These are phyloP conservation scores for Podarcis muralis DNA, from an alignment of 2,113 vertebrate genomes.

Conservation along the genomic window DNA sequence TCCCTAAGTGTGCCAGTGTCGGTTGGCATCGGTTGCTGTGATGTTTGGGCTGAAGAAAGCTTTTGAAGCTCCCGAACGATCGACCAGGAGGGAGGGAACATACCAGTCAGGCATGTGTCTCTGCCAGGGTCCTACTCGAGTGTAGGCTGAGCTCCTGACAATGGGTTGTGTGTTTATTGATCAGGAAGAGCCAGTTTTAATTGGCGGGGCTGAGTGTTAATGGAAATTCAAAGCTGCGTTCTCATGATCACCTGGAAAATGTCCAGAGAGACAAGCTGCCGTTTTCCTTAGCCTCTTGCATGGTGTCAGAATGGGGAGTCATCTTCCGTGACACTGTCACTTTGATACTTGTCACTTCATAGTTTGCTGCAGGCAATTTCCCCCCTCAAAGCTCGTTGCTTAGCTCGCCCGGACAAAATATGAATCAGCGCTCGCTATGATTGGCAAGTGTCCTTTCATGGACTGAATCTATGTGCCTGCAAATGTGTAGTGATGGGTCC, in stretches of 20 bases:
- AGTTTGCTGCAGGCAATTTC: neutral
- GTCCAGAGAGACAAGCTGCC: neutral
- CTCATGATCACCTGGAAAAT: neutral
- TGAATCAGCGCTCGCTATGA: neutral
- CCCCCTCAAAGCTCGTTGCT: neutral
- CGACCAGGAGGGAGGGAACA: too few species aligned
- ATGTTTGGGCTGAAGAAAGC: too few species aligned
- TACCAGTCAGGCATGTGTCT: too few species aligned
- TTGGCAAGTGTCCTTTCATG: neutral
- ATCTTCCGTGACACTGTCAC: neutral
- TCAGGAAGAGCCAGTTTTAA: neutral
- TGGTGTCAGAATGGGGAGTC: neutral
- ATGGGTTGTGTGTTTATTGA: neutral
- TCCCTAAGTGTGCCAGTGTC: too few species aligned
- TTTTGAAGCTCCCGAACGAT: too few species aligned
- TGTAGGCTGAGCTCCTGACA: too few species aligned
- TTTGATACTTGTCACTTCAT: constrained; percentile 2
- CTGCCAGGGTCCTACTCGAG: too few species aligned
- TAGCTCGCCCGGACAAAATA: neutral
- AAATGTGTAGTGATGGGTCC: neutral
- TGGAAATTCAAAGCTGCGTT: neutral
- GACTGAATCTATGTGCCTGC: neutral
- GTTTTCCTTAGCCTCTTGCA: neutral
- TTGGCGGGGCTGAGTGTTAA: neutral
- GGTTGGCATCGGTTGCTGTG: too few species aligned